Percentiles rank a stretch among this genome's conserved stretches.
These are phyloP conservation scores for Paradoxurus hermaphroditus DNA, from an alignment of 2,113 vertebrate genomes.

Conservation along the genomic window DNA sequence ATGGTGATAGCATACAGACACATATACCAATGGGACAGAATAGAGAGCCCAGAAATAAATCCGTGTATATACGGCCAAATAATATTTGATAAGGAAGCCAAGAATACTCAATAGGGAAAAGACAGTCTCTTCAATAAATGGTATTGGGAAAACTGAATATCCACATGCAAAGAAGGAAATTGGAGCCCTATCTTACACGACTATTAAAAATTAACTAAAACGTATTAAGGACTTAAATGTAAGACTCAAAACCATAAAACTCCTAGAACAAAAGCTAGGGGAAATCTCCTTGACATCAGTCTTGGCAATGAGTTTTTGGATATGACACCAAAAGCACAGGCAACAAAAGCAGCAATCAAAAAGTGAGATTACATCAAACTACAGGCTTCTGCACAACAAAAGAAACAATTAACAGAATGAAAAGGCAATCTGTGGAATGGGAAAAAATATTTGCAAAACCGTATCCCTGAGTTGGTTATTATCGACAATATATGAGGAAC, in stretches of 20 bases:
- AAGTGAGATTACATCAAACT: background rate
- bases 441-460: background rate
- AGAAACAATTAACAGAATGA: background rate
- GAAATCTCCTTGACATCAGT: background rate
- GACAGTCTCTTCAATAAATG: background rate
- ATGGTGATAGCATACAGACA: background rate
- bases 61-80: background rate
- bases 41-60: background rate
- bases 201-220: slow-evolving; percentile 8
- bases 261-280: background rate
- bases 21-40: background rate
- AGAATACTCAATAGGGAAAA: background rate
- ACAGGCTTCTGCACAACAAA: background rate
- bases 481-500: background rate
- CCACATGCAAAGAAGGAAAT: background rate
- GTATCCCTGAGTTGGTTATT: background rate
- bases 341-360: background rate
- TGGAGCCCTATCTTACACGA: background rate
- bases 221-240: background rate
- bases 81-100: background rate
- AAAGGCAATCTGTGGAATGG: background rate
- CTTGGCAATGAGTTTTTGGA: background rate
- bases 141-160: background rate
- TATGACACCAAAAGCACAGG: background rate
- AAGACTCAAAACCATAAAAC: background rate